A percentile compares a stretch with the other conserved stretches of the same genome.
Conservation (phyloP, 53 echinoderm and acorn worm species). For the Mesocentrotus franciscanus region DNA sequence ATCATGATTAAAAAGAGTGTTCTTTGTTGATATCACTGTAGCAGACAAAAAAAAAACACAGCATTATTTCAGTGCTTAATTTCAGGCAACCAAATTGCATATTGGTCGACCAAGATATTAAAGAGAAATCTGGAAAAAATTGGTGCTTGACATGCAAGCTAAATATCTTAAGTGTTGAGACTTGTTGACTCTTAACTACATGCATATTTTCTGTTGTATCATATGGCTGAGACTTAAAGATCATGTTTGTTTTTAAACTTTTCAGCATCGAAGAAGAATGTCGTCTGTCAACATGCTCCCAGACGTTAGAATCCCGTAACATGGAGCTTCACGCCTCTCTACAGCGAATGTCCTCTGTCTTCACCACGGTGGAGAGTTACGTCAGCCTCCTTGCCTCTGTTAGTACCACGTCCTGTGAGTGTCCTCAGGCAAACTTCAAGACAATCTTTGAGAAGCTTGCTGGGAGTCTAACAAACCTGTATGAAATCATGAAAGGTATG, state of each 20-base stretch:
- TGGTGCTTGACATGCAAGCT: too few relatives aligned
- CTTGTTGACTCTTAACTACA: not conserved
- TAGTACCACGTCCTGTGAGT: constrained; percentile 86
- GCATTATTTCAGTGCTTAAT: too few relatives aligned
- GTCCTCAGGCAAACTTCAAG: constrained; percentile 86
- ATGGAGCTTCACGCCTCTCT: constrained; percentile 95
- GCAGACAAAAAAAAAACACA: not conserved
- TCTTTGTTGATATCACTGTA: not conserved
- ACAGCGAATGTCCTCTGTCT: constrained; percentile 84
- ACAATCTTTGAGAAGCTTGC: constrained; percentile 89
- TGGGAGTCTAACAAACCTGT: constrained; percentile 78
- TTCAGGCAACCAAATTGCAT: too few relatives aligned
- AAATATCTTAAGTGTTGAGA: not conserved
- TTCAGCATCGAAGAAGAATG: constrained; percentile 98
- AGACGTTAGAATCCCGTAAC: constrained; percentile 92
- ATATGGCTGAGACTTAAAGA: not conserved
- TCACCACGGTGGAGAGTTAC: constrained; percentile 89
- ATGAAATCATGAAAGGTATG: constrained; percentile 87
- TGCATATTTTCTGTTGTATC: not conserved
- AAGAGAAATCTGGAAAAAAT: too few relatives aligned
- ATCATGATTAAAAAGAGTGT: not conserved
- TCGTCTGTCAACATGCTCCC: constrained; percentile 89
- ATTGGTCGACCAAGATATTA: too few relatives aligned
- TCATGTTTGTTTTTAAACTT: not conserved
- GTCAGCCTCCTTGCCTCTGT: constrained; percentile 84